Evolutionary conservation across 2,888 invertebrate species (phyloP).

Genomic region (Tupiocoris notatus): DNA sequence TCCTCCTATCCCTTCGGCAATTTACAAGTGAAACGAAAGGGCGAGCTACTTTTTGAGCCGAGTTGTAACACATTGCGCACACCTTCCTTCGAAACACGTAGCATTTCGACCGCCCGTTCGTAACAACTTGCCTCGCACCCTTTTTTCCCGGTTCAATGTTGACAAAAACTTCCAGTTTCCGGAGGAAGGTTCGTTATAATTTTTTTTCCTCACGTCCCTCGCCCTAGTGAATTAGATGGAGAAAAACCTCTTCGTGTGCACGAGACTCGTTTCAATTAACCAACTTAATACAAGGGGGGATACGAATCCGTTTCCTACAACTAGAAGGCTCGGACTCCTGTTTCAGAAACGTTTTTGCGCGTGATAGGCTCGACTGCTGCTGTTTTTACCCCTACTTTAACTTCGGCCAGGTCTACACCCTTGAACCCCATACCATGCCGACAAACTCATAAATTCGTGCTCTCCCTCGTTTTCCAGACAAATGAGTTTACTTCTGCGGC

Average conservation of each 20-base stretch:
- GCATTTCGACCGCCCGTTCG: conserved; percentile 10
- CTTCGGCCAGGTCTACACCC: too few species aligned
- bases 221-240: conserved; percentile 1
- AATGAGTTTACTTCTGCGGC: conserved; percentile 34
- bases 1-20: not conserved
- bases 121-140: too few species aligned
- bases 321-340: too few species aligned
- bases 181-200: conserved; percentile 17
- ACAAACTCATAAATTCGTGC: conserved; percentile 19
- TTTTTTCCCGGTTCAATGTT: too few species aligned
- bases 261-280: conserved; percentile 35
- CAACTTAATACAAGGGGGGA: conserved; percentile 28
- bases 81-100: too few species aligned
- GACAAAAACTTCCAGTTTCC: conserved; percentile 20
- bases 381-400: conserved; percentile 32
- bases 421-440: conserved; percentile 26
- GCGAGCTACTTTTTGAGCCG: conserved; percentile 15
- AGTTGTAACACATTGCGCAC: conserved; percentile 20
- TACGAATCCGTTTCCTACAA: too few species aligned
- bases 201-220: conserved; percentile 1
- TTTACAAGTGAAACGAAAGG: not conserved
- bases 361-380: conserved; percentile 22
- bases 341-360: conserved; percentile 17
- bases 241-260: not conserved
- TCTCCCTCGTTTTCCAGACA: conserved; percentile 31